Conservation (phyloP, 2,113 vertebrate species). For the Ceuthmochares aereus region DNA sequence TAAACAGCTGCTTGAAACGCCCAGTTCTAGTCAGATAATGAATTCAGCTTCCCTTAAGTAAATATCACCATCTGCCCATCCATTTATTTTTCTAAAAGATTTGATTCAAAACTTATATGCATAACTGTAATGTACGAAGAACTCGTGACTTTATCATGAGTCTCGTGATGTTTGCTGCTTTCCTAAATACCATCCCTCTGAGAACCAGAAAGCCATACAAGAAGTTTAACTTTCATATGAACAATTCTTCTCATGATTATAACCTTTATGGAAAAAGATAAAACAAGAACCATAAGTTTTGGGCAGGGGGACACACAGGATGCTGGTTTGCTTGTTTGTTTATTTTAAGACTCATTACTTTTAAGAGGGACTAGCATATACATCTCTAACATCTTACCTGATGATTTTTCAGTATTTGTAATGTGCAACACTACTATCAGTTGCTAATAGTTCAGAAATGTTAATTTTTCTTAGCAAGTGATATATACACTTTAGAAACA, state of each 20-base stretch:
- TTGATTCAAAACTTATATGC: neutral
- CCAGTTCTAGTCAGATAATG: conserved; percentile 48
- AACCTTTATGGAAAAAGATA: neutral
- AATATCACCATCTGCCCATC: conserved; percentile 68
- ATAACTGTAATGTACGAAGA: neutral
- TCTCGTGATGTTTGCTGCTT: neutral
- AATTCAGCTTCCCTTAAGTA: conserved; percentile 57
- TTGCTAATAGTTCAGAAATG: neutral
- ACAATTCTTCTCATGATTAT: neutral
- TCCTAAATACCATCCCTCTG: neutral
- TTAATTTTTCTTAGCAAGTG: neutral
- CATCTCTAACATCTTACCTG: neutral
- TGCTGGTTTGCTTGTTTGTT: neutral
- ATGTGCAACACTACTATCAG: neutral
- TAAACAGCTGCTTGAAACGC: conserved; percentile 63
- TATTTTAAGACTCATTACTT: neutral
- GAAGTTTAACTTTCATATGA: neutral
- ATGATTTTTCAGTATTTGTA: neutral
- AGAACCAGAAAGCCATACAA: neutral
- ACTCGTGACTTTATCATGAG: neutral
- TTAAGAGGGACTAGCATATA: neutral
- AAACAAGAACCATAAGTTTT: neutral
- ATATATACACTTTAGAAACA: neutral
- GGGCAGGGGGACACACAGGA: no score
- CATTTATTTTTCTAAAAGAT: conserved; percentile 36